These are phyloP conservation scores for Hycleus phaleratus DNA, from an alignment of 1,140 invertebrate genomes.

Conservation along the genomic window DNA sequence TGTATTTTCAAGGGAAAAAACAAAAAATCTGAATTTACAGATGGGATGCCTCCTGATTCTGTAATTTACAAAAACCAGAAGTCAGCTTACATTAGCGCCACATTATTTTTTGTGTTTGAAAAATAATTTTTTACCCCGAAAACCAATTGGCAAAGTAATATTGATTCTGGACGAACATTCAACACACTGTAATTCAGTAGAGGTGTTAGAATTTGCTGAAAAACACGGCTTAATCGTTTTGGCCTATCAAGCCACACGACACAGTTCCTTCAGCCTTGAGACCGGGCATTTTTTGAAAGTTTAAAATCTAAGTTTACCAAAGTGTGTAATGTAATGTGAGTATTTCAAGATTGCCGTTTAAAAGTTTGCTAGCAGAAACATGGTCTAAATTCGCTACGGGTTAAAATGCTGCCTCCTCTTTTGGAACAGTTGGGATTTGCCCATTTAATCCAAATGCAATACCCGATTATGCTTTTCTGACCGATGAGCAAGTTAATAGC, in stretches of 20 bases:
- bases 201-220: slow-evolving; percentile 1
- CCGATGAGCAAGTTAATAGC: no score
- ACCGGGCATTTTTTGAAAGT: neutral
- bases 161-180: neutral
- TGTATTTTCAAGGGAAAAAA: slow-evolving; percentile 20
- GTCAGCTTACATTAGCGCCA: neutral
- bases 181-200: neutral
- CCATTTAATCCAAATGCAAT: no score
- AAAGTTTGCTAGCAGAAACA: no score
- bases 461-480: no score
- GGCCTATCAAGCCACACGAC: slow-evolving; percentile 4
- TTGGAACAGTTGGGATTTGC: no score
- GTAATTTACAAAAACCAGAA: neutral
- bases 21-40: slow-evolving; percentile 30
- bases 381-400: no score
- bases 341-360: no score
- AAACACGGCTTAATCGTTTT: slow-evolving; percentile 5
- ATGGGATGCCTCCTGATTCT: neutral
- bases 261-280: neutral
- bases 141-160: neutral
- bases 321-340: no score
- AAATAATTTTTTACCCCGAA: slow-evolving; percentile 6
- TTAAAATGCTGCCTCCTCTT: no score
- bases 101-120: slow-evolving; percentile 6
- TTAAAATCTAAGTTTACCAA: no score